A percentile compares a stretch with the other conserved stretches of the same genome.
Conservation (phyloP, 2,888 invertebrate species). For the Iselma pallidipennis region DNA sequence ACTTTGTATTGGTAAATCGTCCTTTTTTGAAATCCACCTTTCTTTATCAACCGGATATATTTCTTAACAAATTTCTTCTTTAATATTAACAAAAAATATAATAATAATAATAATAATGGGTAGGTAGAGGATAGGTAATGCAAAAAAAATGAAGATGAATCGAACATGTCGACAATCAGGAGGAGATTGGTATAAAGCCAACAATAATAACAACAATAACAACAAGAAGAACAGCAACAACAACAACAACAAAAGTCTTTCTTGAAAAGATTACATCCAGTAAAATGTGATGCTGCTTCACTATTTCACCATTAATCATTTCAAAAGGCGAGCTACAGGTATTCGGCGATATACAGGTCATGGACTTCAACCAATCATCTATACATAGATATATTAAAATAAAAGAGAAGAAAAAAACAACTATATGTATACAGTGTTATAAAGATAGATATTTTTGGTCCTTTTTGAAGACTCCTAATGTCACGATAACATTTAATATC, state of each 20-base stretch:
- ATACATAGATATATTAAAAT: neutral
- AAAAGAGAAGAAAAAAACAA: neutral
- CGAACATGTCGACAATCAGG: neutral
- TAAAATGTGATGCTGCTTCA: conserved; percentile 23
- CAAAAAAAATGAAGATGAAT: neutral
- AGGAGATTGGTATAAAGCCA: neutral
- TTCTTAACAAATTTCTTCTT: no score
- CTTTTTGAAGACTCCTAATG: no score
- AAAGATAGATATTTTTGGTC: no score
- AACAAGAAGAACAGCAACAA: conserved; percentile 1
- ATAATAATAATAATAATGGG: no score
- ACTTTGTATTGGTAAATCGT: no score
- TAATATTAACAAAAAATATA: no score
- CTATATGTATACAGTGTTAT: no score
- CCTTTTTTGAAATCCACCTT: no score
- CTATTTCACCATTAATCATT: conserved; percentile 25
- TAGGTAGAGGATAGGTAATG: no score
- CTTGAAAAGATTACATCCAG: conserved; percentile 22
- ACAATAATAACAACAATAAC: neutral
- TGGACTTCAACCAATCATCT: neutral
- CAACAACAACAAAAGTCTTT: conserved; percentile 11
- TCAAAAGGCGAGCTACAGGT: neutral
- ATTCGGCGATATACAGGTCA: neutral
- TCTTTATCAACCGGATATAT: no score
- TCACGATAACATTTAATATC: no score